Evolutionary conservation across 1,140 invertebrate species (phyloP).

Genomic region (Ips typographus): DNA sequence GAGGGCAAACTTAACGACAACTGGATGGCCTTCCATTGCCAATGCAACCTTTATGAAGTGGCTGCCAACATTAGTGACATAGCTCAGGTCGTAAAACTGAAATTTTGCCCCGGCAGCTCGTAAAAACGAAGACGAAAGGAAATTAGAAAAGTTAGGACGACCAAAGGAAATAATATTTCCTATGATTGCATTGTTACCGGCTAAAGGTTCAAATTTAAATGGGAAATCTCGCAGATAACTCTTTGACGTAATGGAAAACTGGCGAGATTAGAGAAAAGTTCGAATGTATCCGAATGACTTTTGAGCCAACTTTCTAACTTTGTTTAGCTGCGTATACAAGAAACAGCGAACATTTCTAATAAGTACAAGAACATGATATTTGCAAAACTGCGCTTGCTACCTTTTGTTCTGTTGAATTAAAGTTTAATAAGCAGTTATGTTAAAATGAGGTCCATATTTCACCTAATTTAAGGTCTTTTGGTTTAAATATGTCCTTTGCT

Average conservation of each 20-base stretch:
- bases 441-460: too few relatives aligned
- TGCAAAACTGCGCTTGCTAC: too few relatives aligned
- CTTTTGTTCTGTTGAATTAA: too few relatives aligned
- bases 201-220: not conserved
- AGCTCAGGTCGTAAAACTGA: conserved; percentile 12
- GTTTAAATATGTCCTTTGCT: too few relatives aligned
- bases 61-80: conserved; percentile 2
- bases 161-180: conserved; percentile 14
- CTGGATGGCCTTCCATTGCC: too few relatives aligned
- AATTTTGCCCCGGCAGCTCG: conserved; percentile 3
- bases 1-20: too few relatives aligned
- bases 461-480: too few relatives aligned
- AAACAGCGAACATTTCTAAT: too few relatives aligned
- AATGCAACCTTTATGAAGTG: not conserved
- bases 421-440: too few relatives aligned
- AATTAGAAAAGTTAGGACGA: conserved; percentile 17
- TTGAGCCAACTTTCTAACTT: too few relatives aligned
- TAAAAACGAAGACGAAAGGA: conserved; percentile 8
- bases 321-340: too few relatives aligned
- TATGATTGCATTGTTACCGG: conserved; percentile 5
- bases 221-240: not conserved
- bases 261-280: not conserved
- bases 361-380: too few relatives aligned
- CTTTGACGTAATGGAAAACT: not conserved
- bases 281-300: not conserved